These are phyloP conservation scores for Phainopepla nitens DNA, from an alignment of 2,113 vertebrate species.

Conservation along the genomic window DNA sequence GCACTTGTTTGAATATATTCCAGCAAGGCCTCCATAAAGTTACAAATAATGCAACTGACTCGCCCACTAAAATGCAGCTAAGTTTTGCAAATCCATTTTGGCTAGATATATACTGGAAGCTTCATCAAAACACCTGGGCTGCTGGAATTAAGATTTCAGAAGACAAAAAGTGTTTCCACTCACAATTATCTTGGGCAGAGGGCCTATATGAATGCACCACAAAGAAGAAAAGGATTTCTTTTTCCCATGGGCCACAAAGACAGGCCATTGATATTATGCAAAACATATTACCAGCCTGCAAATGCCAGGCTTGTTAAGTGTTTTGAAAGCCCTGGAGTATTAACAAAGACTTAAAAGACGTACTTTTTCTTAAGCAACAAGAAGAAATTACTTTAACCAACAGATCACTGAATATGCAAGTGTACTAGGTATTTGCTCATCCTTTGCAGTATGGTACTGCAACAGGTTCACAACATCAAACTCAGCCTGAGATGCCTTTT, in stretches of 20 bases:
- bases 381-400: not conserved
- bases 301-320: not conserved
- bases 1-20: not conserved
- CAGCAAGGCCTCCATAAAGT: not conserved
- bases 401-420: not conserved
- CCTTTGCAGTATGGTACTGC: not conserved
- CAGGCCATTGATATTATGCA: conserved; percentile 18
- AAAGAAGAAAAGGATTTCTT: conserved; percentile 15
- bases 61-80: not conserved
- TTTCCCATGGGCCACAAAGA: conserved; percentile 13
- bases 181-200: not conserved
- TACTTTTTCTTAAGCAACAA: not conserved
- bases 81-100: not conserved
- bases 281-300: not conserved
- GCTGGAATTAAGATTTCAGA: not conserved
- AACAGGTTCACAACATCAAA: not conserved
- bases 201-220: not conserved
- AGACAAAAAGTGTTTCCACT: conserved; percentile 1
- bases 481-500: not conserved
- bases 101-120: not conserved
- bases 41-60: not conserved
- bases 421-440: not conserved
- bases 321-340: not conserved
- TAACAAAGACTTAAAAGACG: not conserved
- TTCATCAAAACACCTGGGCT: not conserved